Conservation (phyloP, 23 tunicate genomes). For the Pegea sp. region DNA sequence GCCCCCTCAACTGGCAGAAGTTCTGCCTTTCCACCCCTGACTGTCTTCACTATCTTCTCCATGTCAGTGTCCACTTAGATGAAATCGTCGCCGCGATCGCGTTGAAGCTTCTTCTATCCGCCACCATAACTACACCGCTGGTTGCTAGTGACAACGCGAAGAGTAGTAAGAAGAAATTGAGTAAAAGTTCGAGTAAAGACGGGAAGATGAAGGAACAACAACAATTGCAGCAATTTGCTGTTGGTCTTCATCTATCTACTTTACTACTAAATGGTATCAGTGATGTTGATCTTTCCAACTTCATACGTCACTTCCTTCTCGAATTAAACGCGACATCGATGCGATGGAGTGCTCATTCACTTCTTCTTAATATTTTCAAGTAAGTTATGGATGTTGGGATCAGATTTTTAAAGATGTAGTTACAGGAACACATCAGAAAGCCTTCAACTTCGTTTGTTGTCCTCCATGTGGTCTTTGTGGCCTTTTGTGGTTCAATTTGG, state of each 20-base stretch:
- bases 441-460: slow-evolving; percentile 18
- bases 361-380: slow-evolving; percentile 43
- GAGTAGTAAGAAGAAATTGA: neutral
- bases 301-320: slow-evolving; percentile 52
- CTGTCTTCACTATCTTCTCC: slow-evolving; percentile 25
- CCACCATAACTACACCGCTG: too few species aligned
- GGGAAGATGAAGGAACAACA: too few species aligned
- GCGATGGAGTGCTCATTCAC: slow-evolving; percentile 66
- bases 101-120: slow-evolving; percentile 37
- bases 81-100: slow-evolving; percentile 38
- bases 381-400: neutral
- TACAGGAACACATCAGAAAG: slow-evolving; percentile 20
- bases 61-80: slow-evolving; percentile 20
- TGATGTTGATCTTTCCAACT: slow-evolving; percentile 19
- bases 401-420: neutral
- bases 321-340: slow-evolving; percentile 54
- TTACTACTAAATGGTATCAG: slow-evolving; percentile 15
- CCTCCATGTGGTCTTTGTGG: slow-evolving; percentile 58
- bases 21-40: slow-evolving; percentile 16
- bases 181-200: neutral
- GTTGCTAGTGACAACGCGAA: neutral
- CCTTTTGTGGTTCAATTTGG: slow-evolving; percentile 41
- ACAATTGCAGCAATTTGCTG: too few species aligned
- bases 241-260: slow-evolving; percentile 33
- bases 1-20: slow-evolving; percentile 64